Conservation (phyloP, 2,888 invertebrate species). For the Eulithis testata region DNA sequence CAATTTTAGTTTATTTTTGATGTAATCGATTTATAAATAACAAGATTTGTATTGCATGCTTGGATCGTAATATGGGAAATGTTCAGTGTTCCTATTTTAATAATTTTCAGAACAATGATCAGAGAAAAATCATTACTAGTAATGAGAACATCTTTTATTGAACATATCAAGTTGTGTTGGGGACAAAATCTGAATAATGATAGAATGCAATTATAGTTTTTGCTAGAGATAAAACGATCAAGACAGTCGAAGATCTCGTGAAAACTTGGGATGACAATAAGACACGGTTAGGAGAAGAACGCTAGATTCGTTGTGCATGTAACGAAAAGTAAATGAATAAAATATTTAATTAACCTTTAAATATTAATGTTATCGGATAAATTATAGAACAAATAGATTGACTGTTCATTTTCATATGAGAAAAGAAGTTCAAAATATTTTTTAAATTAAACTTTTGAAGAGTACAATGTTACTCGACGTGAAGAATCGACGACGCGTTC, state of each 20-base stretch:
- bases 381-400: slow-evolving; percentile 41
- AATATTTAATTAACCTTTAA: slow-evolving; percentile 25
- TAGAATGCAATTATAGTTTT: slow-evolving; percentile 47
- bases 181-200: slow-evolving; percentile 50
- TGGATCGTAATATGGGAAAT: slow-evolving; percentile 5
- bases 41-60: slow-evolving; percentile 12
- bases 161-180: slow-evolving; percentile 73
- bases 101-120: slow-evolving; percentile 62
- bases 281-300: slow-evolving; percentile 54
- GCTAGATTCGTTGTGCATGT: slow-evolving; percentile 57
- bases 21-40: slow-evolving; percentile 33
- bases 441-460: slow-evolving; percentile 56
- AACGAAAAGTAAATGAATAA: slow-evolving; percentile 38
- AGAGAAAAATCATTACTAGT: slow-evolving; percentile 61
- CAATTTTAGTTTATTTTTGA: slow-evolving; percentile 49
- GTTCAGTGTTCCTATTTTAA: slow-evolving; percentile 52
- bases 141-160: slow-evolving; percentile 60
- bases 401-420: slow-evolving; percentile 41
- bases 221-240: slow-evolving; percentile 49
- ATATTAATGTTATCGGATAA: slow-evolving; percentile 30
- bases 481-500: slow-evolving; percentile 51
- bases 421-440: slow-evolving; percentile 59
- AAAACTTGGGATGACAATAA: slow-evolving; percentile 67
- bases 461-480: slow-evolving; percentile 55
- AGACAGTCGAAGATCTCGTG: slow-evolving; percentile 42